phyloP scores from a whole-genome alignment of 2,113 vertebrate genomes.

The Eleginops maclovinus region DNA sequence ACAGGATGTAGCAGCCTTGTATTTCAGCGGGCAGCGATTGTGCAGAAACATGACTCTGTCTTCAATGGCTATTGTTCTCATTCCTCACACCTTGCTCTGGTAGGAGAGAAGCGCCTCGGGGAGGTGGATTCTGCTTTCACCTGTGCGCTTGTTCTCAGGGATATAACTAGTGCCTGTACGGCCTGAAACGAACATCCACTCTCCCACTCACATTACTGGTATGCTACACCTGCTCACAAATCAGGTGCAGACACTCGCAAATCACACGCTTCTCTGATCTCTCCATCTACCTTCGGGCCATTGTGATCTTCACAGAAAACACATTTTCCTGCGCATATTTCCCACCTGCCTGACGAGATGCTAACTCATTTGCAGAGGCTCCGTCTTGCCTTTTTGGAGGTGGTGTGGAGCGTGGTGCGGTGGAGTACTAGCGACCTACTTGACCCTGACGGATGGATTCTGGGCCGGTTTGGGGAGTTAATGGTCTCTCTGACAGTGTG shows the following conservation, averaged over 20 bases:
- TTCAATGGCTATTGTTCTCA: conserved; percentile 53
- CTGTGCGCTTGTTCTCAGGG: conserved; percentile 51
- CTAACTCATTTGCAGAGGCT: conserved; percentile 28
- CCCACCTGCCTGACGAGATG: conserved; percentile 54
- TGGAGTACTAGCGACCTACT: conserved; percentile 27
- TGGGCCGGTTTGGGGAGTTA: conserved; percentile 17
- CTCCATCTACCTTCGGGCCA: conserved; percentile 23
- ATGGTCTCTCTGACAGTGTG: conserved; percentile 28
- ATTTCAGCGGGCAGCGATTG: conserved; percentile 46
- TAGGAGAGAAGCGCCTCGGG: conserved; percentile 42
- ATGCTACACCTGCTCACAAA: conserved; percentile 19
- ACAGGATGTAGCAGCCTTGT: conserved; percentile 50
- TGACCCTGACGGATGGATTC: conserved; percentile 33
- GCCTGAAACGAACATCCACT: conserved; percentile 30
- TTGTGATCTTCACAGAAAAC: conserved; percentile 42
- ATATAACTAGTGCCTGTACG: conserved; percentile 10
- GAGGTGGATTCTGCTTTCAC: conserved; percentile 39
- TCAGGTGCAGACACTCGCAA: conserved; percentile 3
- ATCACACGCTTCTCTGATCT: conserved; percentile 47
- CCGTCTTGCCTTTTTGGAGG: not conserved
- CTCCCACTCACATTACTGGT: conserved; percentile 17
- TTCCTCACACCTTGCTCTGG: conserved; percentile 52
- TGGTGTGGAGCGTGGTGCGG: not conserved
- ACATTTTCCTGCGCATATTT: conserved; percentile 46
- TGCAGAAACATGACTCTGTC: conserved; percentile 62